These are phyloP conservation scores for Nematolebias whitei DNA, from an alignment of 2,113 vertebrate species.

Conservation along the genomic window DNA sequence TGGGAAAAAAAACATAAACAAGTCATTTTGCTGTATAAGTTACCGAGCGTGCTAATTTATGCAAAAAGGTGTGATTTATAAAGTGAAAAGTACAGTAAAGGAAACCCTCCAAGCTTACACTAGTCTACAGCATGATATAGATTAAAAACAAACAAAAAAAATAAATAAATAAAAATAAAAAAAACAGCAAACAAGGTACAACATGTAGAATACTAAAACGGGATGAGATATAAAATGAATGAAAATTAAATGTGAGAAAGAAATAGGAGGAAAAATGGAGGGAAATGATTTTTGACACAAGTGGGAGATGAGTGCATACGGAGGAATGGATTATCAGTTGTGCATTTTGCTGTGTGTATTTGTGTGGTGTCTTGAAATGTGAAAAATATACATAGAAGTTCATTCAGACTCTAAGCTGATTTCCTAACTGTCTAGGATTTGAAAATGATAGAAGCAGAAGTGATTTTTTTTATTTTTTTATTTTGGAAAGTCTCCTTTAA, in stretches of 20 bases:
- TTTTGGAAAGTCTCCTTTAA: constrained; percentile 24
- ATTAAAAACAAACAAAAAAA: not conserved
- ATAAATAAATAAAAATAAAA: too few species aligned
- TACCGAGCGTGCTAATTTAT: too few species aligned
- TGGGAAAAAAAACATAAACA: too few species aligned
- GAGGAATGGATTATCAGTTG: constrained; percentile 45
- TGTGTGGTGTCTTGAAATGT: not conserved
- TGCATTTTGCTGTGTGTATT: constrained; percentile 19
- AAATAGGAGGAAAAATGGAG: constrained; percentile 50
- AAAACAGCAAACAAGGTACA: constrained; percentile 14
- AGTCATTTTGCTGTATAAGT: too few species aligned
- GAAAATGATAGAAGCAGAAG: constrained; percentile 19
- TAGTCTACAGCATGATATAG: not conserved
- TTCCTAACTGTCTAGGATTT: constrained; percentile 8
- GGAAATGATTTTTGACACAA: constrained; percentile 64
- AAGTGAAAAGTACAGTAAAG: too few species aligned
- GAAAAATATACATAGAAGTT: constrained; percentile 16
- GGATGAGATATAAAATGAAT: constrained; percentile 39
- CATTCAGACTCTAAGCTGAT: constrained; percentile 26
- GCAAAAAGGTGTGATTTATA: too few species aligned
- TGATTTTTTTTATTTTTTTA: constrained; percentile 25
- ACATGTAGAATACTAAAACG: constrained; percentile 32
- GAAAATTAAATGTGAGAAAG: constrained; percentile 37
- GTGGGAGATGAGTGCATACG: constrained; percentile 49
- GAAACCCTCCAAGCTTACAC: not conserved